These are phyloP conservation scores for Drymodes brunneopygia DNA, from an alignment of 2,113 vertebrate species.

Conservation along the genomic window DNA sequence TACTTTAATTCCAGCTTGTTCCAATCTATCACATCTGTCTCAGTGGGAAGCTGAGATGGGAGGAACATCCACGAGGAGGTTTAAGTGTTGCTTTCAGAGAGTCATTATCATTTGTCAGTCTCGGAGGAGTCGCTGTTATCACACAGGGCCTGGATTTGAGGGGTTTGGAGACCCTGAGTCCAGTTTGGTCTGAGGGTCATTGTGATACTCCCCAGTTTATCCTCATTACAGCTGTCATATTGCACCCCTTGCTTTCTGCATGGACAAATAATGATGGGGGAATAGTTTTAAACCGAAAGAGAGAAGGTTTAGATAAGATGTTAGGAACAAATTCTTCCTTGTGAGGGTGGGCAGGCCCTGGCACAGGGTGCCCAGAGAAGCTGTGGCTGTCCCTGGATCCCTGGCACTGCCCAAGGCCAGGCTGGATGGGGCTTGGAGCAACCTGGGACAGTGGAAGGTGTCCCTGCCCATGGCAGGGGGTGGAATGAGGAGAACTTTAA, in stretches of 20 bases:
- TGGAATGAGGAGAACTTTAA: neutral
- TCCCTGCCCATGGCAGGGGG: neutral
- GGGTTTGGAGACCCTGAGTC: rapidly evolving
- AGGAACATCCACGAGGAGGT: neutral
- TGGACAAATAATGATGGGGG: neutral
- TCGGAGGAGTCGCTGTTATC: neutral
- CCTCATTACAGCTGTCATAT: neutral
- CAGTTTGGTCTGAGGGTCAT: neutral
- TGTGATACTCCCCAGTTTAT: rapidly evolving
- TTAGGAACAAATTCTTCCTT: too few relatives aligned
- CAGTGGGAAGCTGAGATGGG: neutral
- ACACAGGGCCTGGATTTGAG: neutral
- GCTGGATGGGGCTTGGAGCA: neutral
- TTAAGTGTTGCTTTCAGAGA: neutral
- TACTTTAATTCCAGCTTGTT: neutral
- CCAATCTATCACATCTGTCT: neutral
- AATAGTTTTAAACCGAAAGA: neutral
- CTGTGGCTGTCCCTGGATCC: neutral
- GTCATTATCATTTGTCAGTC: neutral
- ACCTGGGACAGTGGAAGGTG: rapidly evolving
- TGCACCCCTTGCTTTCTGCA: neutral
- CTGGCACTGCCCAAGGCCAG: neutral
- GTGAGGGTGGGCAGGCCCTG: rapidly evolving
- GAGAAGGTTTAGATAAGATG: neutral
- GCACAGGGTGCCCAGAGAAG: neutral